Conservation (phyloP, 37 sponge, comb jelly and placozoan genomes). For the Ephydatia muelleri region DNA sequence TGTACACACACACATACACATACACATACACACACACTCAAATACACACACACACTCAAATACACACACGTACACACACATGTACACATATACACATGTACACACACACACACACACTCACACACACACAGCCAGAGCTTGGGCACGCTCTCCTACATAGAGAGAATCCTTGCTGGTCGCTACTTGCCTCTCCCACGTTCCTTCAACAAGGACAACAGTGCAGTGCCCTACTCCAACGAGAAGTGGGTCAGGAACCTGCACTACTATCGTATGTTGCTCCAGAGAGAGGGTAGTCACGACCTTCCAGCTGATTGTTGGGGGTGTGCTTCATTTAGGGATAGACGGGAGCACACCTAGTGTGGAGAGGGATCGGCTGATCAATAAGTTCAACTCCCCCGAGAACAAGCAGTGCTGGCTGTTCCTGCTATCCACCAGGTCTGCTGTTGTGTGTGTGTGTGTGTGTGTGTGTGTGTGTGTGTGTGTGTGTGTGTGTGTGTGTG, state of each 20-base stretch:
- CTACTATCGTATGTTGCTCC: conserved; percentile 63
- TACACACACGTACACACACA: neutral
- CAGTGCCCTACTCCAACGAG: conserved; percentile 31
- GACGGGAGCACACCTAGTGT: conserved; percentile 76
- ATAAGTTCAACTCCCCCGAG: conserved; percentile 67
- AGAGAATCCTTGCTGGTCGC: conserved; percentile 65
- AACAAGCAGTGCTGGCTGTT: conserved; percentile 64
- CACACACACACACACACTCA: conserved; percentile 4
- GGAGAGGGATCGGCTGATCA: conserved; percentile 75
- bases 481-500: neutral
- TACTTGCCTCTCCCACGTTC: conserved; percentile 56
- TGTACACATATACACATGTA: neutral
- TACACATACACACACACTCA: neutral
- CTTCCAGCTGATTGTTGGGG: neutral
- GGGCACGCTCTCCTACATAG: conserved; percentile 79
- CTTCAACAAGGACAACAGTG: conserved; percentile 6
- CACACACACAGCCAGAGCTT: conserved; percentile 82
- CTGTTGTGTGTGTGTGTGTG: neutral
- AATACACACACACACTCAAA: neutral
- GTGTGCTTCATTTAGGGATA: conserved; percentile 48
- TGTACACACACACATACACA: neutral
- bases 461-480: neutral
- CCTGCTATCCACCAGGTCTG: conserved; percentile 84
- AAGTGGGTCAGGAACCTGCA: conserved; percentile 82
- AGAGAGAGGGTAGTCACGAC: neutral